Base-by-base conservation (phyloP, 1,140 invertebrate genomes). In the Littorina saxatilis region DNA sequence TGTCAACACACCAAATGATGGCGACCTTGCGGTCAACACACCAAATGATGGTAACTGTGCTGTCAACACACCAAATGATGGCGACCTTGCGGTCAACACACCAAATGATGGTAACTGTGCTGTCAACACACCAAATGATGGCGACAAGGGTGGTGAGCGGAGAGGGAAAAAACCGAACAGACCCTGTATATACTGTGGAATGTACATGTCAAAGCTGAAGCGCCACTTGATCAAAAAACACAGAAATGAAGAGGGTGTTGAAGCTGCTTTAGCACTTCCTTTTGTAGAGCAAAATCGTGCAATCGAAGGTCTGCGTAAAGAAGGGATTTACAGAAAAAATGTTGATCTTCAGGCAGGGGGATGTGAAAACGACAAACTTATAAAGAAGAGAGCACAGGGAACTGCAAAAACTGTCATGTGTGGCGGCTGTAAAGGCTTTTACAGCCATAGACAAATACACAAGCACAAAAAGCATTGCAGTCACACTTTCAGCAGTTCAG, bases 271-370 rank as follows among this genome's bases (percentile, higher is more conserved):
- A 35, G 29, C 32, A 50, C 70, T 81, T 29, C 68, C 61, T 29
- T 37, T 32, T 5, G 23, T 35, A 23, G 47, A 66, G 23, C 80
- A 84, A 52, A 63, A 78, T 35, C 50, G 68, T 35, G 74, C 75
- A 32, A 82, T 84, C 61, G 75, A 84, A 27, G 37, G 47, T 58
- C 77, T 82, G 32, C 55, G 80, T n/a, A 72, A 68, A n/a, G 72
- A 82, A 32, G 81, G 82, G 20, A 85, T 85, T 23, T 83, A 77
- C 43, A 52, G 50, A 55, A 72, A 77, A 11, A 85, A 84, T 72
- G 15, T 82, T 0, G 74, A 78, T 1, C 9, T 81, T 13, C 17
- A 27, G 23, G n/a, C n/a, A n/a, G 63, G 52, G 27, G 20, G 55
- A 15, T 47, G 70, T 72, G 39, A 35, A n/a, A 61, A 73, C n/a